Percentiles rank a stretch among this genome's conserved stretches.
Evolutionary conservation across 2,797 vertebrate species (phyloP).

Genomic region (Pseudomugil gertrudae): DNA sequence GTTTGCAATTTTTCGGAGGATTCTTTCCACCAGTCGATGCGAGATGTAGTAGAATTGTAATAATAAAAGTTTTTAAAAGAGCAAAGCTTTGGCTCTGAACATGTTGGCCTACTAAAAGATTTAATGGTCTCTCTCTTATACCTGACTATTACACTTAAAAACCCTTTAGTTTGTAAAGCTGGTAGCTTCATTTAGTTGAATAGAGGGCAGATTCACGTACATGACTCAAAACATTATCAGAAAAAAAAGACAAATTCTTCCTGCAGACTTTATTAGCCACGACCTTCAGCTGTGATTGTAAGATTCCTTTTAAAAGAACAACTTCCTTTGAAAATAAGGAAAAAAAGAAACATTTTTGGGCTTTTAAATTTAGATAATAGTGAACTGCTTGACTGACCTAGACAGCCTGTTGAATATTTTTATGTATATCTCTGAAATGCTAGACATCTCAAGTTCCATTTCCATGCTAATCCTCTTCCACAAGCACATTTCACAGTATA

Average conservation of each 20-base stretch:
- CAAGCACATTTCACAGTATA: conserved; percentile 66
- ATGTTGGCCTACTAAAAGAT: conserved; percentile 30
- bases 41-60: conserved; percentile 20
- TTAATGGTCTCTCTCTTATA: conserved; percentile 33
- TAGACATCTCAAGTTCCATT: conserved; percentile 74
- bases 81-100: conserved; percentile 37
- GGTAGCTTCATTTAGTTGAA: conserved; percentile 46
- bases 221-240: conserved; percentile 41
- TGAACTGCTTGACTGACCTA: conserved; percentile 31
- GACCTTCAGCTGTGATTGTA: conserved; percentile 46
- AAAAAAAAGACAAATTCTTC: conserved; percentile 26
- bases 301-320: conserved; percentile 45
- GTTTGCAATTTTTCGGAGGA: conserved; percentile 26
- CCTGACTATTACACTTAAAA: conserved; percentile 23
- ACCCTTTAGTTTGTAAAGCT: conserved; percentile 18
- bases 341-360: conserved; percentile 21
- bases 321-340: conserved; percentile 31
- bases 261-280: conserved; percentile 42
- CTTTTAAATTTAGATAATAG: conserved; percentile 44
- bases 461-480: conserved; percentile 74
- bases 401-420: conserved; percentile 64
- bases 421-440: conserved; percentile 65
- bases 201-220: conserved; percentile 42
- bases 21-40: conserved; percentile 23
- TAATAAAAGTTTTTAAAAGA: conserved; percentile 41